These are phyloP conservation scores for Eonycteris spelaea DNA, from an alignment of 2,113 vertebrate genomes.

Conservation along the genomic window DNA sequence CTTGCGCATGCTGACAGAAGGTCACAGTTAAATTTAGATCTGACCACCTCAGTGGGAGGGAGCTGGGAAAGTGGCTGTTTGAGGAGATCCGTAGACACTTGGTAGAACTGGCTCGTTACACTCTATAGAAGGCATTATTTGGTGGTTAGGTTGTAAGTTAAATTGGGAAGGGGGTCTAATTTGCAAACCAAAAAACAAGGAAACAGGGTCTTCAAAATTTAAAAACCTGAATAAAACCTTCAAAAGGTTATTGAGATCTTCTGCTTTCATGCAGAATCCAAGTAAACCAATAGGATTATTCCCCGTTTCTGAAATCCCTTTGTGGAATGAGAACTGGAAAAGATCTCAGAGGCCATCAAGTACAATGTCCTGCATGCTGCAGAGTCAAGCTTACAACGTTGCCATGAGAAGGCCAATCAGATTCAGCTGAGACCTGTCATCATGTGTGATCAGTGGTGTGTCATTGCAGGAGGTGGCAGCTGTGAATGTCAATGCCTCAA, in stretches of 20 bases:
- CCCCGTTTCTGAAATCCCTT: neutral
- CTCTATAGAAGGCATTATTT: conserved; percentile 28
- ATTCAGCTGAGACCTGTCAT: neutral
- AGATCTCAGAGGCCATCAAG: neutral
- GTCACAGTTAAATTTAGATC: conserved; percentile 70
- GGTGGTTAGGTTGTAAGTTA: conserved; percentile 28
- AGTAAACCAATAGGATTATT: neutral
- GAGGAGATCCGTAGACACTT: neutral
- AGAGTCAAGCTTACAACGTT: neutral
- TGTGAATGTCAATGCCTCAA: neutral
- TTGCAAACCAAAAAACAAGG: conserved; percentile 18
- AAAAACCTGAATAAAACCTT: neutral
- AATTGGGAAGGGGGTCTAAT: conserved; percentile 7
- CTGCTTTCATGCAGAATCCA: conserved; percentile 2
- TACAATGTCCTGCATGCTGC: neutral
- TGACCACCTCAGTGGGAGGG: conserved; percentile 51
- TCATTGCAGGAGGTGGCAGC: neutral
- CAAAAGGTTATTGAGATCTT: neutral
- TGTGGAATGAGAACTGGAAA: neutral
- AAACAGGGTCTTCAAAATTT: neutral
- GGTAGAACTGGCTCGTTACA: neutral
- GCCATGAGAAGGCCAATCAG: neutral
- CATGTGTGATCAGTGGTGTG: accelerated
- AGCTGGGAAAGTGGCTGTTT: conserved; percentile 12
- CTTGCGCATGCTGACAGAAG: conserved; percentile 34